Evolutionary conservation across 2,797 vertebrate species (phyloP).

Genomic region (Coluber constrictor): DNA sequence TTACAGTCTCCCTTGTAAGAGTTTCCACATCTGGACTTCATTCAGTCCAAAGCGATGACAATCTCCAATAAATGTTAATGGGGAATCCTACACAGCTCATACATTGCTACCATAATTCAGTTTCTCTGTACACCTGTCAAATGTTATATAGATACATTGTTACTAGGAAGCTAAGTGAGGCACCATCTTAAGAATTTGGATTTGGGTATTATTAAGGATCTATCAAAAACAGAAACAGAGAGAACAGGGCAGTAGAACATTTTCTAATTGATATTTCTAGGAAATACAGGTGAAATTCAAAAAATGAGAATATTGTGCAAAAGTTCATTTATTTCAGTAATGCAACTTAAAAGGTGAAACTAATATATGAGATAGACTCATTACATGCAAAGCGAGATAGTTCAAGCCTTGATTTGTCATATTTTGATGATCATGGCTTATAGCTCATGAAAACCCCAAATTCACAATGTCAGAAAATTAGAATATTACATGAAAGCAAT

Average conservation of each 20-base stretch:
- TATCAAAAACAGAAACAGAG: neutral
- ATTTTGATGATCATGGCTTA: too few relatives aligned
- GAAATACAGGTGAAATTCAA: too few relatives aligned
- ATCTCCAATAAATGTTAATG: conserved; percentile 76
- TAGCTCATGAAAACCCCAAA: too few relatives aligned
- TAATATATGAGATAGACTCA: too few relatives aligned
- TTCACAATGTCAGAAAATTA: too few relatives aligned
- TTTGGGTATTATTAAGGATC: neutral
- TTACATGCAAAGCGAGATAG: too few relatives aligned
- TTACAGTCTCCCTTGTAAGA: conserved; percentile 53
- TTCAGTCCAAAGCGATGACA: conserved; percentile 72
- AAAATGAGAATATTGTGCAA: too few relatives aligned
- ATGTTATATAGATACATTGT: conserved; percentile 49
- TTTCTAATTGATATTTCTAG: neutral
- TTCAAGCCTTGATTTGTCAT: too few relatives aligned
- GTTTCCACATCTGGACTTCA: conserved; percentile 75
- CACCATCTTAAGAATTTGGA: neutral
- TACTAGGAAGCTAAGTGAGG: neutral
- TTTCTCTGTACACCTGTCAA: conserved; percentile 68
- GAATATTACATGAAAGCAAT: too few relatives aligned
- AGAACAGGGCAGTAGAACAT: neutral
- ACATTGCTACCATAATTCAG: conserved; percentile 65
- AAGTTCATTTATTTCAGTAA: too few relatives aligned
- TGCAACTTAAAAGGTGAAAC: too few relatives aligned
- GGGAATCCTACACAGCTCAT: conserved; percentile 65